Evolutionary conservation across 2,888 invertebrate species (phyloP).

Genomic region (Amblyteles armatorius): DNA sequence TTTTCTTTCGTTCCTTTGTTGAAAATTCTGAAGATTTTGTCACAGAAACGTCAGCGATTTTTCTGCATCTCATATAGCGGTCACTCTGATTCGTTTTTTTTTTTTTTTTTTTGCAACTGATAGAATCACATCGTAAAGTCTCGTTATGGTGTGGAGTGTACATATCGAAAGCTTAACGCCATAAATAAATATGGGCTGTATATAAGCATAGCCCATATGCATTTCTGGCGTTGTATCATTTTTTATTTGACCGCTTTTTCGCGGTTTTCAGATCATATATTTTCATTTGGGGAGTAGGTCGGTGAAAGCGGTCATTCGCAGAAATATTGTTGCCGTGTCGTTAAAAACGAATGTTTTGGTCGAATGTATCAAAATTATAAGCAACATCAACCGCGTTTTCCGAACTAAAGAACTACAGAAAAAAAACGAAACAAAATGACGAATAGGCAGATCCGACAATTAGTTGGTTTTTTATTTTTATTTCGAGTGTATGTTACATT

Average conservation of each 20-base stretch:
- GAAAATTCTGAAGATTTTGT: no score
- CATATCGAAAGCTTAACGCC: neutral
- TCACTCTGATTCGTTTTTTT: constrained; percentile 6
- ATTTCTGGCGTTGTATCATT: neutral
- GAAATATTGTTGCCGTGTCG: neutral
- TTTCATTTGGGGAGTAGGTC: neutral
- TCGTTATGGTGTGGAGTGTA: constrained; percentile 1
- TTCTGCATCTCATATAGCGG: no score
- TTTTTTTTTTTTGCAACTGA: constrained; percentile 45
- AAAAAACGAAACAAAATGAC: no score
- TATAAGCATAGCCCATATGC: neutral
- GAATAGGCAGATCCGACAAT: no score
- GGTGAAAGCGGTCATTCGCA: neutral
- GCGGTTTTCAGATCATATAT: neutral
- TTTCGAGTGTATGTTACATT: no score
- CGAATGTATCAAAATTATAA: neutral
- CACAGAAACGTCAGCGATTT: no score
- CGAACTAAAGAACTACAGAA: no score
- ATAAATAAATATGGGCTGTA: neutral
- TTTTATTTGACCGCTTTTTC: neutral
- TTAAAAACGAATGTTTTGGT: neutral
- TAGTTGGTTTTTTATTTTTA: no score
- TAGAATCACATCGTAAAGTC: constrained; percentile 52
- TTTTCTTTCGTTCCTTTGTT: no score
- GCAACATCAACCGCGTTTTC: neutral